A percentile compares a stretch with the other conserved stretches of the same genome.
These are phyloP conservation scores for Papilio polytes DNA, from an alignment of 1,140 invertebrate genomes.

Conservation along the genomic window DNA sequence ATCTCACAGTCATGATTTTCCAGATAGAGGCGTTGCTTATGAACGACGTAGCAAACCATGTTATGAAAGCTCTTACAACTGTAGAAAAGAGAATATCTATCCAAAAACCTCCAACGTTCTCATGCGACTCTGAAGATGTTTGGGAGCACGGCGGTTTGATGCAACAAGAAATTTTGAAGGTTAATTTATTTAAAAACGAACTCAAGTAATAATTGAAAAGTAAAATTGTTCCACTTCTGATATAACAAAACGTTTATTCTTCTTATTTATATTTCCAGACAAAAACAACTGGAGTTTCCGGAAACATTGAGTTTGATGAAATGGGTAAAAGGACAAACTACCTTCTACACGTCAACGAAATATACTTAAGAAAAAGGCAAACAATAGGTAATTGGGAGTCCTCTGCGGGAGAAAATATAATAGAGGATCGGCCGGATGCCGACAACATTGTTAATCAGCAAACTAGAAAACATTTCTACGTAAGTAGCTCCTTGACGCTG, in stretches of 20 bases:
- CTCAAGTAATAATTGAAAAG: not conserved
- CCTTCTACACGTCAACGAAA: constrained; percentile 70
- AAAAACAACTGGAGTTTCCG: constrained; percentile 64
- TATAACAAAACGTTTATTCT: too few species aligned
- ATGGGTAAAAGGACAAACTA: constrained; percentile 71
- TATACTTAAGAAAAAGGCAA: constrained; percentile 55
- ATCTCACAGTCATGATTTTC: too few species aligned
- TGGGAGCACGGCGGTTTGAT: constrained; percentile 65
- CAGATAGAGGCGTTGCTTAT: constrained; percentile 69
- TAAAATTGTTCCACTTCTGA: too few species aligned
- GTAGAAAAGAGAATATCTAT: constrained; percentile 50
- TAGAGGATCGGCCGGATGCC: constrained; percentile 50
- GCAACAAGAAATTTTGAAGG: constrained; percentile 68
- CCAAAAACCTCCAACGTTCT: constrained; percentile 46
- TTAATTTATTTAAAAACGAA: not conserved
- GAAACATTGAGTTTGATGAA: constrained; percentile 68
- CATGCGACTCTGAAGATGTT: constrained; percentile 55
- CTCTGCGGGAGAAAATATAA: constrained; percentile 46
- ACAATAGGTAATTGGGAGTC: constrained; percentile 70
- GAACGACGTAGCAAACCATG: constrained; percentile 73
- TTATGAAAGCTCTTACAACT: constrained; percentile 62
- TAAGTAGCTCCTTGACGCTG: constrained; percentile 50
- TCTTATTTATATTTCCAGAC: constrained; percentile 52
- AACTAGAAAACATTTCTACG: constrained; percentile 73
- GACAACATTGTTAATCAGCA: constrained; percentile 48